phyloP scores from a whole-genome alignment of 2,888 invertebrate genomes.

The Drosophila mercatorum region DNA sequence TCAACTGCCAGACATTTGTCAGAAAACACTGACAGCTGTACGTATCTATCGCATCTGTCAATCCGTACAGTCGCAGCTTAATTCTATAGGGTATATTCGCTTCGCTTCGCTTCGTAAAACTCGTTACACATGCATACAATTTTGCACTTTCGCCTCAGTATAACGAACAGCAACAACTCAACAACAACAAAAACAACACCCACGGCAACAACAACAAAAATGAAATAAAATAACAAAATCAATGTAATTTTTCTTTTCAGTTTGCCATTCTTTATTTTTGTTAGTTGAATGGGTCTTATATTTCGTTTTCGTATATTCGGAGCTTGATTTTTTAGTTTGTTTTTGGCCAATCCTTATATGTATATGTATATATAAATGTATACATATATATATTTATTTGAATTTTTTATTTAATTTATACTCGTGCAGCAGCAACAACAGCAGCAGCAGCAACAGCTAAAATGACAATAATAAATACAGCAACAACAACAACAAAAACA shows the following conservation, averaged over 20 bases:
- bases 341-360: slow-evolving; percentile 4
- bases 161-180: not conserved
- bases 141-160: slow-evolving; percentile 47
- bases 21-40: slow-evolving; percentile 31
- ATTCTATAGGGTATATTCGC: slow-evolving; percentile 40
- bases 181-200: not conserved
- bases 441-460: slow-evolving; percentile 45
- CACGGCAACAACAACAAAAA: not conserved
- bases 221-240: slow-evolving; percentile 15
- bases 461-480: slow-evolving; percentile 37
- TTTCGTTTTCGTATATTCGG: slow-evolving; percentile 28
- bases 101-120: slow-evolving; percentile 30
- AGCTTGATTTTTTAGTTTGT: slow-evolving; percentile 9
- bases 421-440: slow-evolving; percentile 2
- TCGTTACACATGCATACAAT: slow-evolving; percentile 41
- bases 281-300: slow-evolving; percentile 60
- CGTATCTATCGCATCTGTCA: slow-evolving; percentile 47
- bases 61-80: slow-evolving; percentile 25
- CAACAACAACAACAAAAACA: slow-evolving; percentile 32
- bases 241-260: slow-evolving; percentile 51
- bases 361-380: not conserved
- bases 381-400: slow-evolving; percentile 27
- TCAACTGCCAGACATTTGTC: slow-evolving; percentile 45
- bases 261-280: slow-evolving; percentile 46
- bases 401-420: slow-evolving; percentile 60